These are phyloP conservation scores for Phalera bucephala DNA, from an alignment of 2,888 invertebrate species.

Conservation along the genomic window DNA sequence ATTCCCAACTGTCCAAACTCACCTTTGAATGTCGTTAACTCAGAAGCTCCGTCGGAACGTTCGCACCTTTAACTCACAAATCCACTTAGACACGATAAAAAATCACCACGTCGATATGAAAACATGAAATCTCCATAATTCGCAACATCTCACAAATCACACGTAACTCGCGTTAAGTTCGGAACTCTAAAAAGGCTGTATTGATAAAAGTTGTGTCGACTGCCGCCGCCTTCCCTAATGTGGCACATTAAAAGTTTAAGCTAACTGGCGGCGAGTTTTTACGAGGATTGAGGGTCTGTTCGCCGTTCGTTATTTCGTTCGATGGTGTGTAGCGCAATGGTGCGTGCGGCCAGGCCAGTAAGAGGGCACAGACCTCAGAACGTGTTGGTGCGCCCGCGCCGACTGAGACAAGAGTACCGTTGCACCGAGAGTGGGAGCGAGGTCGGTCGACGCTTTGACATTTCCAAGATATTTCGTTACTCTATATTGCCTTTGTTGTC, in stretches of 20 bases:
- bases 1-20: constrained; percentile 59
- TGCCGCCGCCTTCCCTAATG: constrained; percentile 39
- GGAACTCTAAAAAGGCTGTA: constrained; percentile 48
- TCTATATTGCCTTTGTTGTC: constrained; percentile 50
- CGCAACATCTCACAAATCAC: constrained; percentile 69
- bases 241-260: constrained; percentile 39
- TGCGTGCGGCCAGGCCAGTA: constrained; percentile 42
- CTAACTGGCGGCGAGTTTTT: constrained; percentile 19
- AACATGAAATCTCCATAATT: constrained; percentile 61
- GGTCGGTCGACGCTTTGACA: constrained; percentile 68
- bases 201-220: constrained; percentile 48
- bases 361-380: constrained; percentile 74
- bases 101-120: constrained; percentile 57
- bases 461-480: constrained; percentile 70
- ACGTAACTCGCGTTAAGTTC: constrained; percentile 48
- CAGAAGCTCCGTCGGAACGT: constrained; percentile 36
- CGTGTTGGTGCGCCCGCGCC: constrained; percentile 56
- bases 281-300: constrained; percentile 21
- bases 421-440: constrained; percentile 70
- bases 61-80: constrained; percentile 48
- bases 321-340: constrained; percentile 47
- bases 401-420: constrained; percentile 69
- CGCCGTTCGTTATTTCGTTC: constrained; percentile 24
- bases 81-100: constrained; percentile 57
- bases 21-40: constrained; percentile 46